A percentile compares a stretch with the other conserved stretches of the same genome.
Conservation (phyloP, 2,113 vertebrate genomes). For the Struthio camelus region DNA sequence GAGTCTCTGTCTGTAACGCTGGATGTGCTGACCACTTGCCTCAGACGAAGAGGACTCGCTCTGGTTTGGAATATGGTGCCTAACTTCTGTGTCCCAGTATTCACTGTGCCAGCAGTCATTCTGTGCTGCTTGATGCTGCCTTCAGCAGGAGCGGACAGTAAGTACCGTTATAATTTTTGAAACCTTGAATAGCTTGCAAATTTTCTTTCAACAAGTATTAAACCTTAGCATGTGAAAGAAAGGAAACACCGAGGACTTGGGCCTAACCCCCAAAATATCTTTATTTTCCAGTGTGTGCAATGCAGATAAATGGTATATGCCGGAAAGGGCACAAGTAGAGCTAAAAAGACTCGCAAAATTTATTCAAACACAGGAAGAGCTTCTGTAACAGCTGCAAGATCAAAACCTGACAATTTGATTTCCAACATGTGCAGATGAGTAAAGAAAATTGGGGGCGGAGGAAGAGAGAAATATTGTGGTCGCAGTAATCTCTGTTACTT, state of each 20-base stretch:
- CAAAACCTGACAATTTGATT: constrained; percentile 58
- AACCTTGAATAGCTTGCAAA: neutral
- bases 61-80: constrained; percentile 82
- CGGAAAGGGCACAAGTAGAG: neutral
- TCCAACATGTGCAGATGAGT: constrained; percentile 15
- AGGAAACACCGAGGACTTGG: neutral
- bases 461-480: constrained; percentile 32
- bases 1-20: constrained; percentile 48
- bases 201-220: neutral
- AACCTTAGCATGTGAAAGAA: neutral
- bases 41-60: constrained; percentile 73
- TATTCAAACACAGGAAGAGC: neutral
- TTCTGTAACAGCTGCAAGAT: constrained; percentile 46
- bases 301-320: neutral
- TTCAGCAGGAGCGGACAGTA: constrained; percentile 81
- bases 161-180: constrained; percentile 63
- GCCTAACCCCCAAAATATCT: neutral
- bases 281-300: neutral
- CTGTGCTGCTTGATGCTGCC: constrained; percentile 77
- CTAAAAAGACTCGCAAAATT: constrained; percentile 1
- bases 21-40: constrained; percentile 68
- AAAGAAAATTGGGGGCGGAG: constrained; percentile 22
- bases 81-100: constrained; percentile 64
- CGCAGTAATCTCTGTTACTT: constrained; percentile 24
- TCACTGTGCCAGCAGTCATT: constrained; percentile 78